Conservation (phyloP, 2,888 invertebrate species). For the Xanthia icteritia region DNA sequence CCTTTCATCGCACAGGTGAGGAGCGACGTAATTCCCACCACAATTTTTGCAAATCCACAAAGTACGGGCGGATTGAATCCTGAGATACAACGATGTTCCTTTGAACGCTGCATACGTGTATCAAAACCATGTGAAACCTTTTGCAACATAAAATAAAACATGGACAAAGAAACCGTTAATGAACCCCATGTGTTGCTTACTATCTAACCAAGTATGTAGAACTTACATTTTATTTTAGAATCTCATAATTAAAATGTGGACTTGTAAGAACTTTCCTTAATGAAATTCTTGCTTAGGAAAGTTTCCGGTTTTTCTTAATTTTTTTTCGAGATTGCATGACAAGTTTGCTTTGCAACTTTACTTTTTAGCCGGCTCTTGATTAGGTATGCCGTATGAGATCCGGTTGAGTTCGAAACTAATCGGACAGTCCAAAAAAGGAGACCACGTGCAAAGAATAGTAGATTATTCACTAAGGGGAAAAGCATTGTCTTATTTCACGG, state of each 20-base stretch:
- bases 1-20: constrained; percentile 68
- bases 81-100: constrained; percentile 73
- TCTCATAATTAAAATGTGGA: constrained; percentile 67
- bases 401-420: background rate
- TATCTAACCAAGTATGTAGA: constrained; percentile 35
- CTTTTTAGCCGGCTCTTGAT: background rate
- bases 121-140: constrained; percentile 68
- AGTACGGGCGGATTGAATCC: constrained; percentile 76
- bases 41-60: constrained; percentile 82
- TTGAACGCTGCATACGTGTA: constrained; percentile 76
- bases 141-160: constrained; percentile 67
- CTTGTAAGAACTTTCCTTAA: constrained; percentile 11
- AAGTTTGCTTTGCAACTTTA: background rate
- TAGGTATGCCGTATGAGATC: background rate
- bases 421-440: background rate
- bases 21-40: constrained; percentile 69
- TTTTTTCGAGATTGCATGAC: constrained; percentile 1
- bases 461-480: background rate
- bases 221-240: constrained; percentile 26
- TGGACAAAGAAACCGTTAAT: constrained; percentile 68
- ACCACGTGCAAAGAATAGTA: background rate
- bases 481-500: background rate
- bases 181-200: constrained; percentile 63
- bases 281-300: constrained; percentile 10
- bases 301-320: background rate